Evolutionary conservation across 2,113 vertebrate species (phyloP).

Genomic region (Astur gentilis): DNA sequence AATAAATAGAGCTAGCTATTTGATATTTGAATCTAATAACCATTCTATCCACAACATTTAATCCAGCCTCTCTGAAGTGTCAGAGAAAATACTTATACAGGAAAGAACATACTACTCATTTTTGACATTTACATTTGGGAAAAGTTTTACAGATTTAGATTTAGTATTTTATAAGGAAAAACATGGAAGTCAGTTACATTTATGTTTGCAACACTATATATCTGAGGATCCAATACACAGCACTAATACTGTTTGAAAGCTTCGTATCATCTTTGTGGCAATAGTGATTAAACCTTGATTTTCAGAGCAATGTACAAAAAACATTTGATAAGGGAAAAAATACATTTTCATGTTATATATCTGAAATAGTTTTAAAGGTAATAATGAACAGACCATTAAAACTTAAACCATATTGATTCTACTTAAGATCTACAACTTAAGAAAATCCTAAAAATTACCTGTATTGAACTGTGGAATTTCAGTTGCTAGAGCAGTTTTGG

Average conservation of each 20-base stretch:
- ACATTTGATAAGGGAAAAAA: not conserved
- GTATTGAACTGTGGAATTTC: conserved; percentile 44
- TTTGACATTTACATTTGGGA: not conserved
- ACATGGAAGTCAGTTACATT: not conserved
- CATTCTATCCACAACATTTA: not conserved
- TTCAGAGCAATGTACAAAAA: not conserved
- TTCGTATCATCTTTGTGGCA: not conserved
- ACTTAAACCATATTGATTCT: not conserved
- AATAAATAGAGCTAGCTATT: not conserved
- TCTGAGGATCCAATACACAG: not conserved
- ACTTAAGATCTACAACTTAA: not conserved
- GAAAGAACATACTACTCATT: not conserved
- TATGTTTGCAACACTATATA: not conserved
- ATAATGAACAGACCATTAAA: not conserved
- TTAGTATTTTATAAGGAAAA: not conserved
- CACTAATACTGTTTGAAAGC: not conserved
- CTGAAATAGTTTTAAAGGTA: not conserved
- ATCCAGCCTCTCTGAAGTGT: not conserved
- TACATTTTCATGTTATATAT: not conserved
- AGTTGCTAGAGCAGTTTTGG: conserved; percentile 38
- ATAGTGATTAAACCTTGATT: not conserved
- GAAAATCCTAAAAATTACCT: conserved; percentile 47
- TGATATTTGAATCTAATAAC: not conserved
- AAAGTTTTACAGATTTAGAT: not conserved
- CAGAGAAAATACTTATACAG: not conserved